These are phyloP conservation scores for Penaeus indicus DNA, from an alignment of 1,140 invertebrate genomes.

Conservation along the genomic window DNA sequence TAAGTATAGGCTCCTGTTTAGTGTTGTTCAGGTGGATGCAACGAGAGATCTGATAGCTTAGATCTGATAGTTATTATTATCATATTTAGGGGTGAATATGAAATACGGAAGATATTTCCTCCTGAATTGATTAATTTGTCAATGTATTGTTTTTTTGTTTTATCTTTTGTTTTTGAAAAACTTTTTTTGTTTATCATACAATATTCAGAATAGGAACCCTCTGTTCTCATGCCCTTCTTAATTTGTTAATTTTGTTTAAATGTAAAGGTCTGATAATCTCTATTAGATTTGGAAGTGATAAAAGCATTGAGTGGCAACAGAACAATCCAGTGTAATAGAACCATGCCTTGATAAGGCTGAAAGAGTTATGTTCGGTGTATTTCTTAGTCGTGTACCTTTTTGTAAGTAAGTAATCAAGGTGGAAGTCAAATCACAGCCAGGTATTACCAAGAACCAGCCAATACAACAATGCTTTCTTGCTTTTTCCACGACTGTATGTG, in stretches of 20 bases:
- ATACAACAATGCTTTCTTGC: conserved; percentile 58
- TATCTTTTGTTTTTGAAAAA: background rate
- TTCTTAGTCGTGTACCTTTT: conserved; percentile 6
- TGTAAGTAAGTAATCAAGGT: conserved; percentile 14
- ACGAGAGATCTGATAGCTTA: conserved; percentile 47
- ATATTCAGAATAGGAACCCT: no score
- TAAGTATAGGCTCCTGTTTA: conserved; percentile 47
- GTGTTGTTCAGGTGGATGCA: conserved; percentile 60
- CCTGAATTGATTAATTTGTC: background rate
- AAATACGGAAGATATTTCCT: conserved; percentile 32
- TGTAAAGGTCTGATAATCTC: no score
- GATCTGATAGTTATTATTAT: conserved; percentile 52
- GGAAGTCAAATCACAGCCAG: background rate
- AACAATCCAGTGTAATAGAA: no score
- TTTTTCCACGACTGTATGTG: conserved; percentile 56
- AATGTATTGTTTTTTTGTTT: background rate
- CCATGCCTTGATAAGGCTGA: no score
- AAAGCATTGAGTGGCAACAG: no score
- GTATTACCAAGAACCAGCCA: conserved; percentile 43
- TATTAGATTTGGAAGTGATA: no score
- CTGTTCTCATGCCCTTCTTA: no score
- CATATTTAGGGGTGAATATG: conserved; percentile 32
- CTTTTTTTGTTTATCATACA: background rate
- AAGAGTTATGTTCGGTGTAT: no score
- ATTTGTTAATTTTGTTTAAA: no score